A percentile compares a stretch with the other conserved stretches of the same genome.
These are phyloP conservation scores for Phalanger gymnotis DNA, from an alignment of 2,797 vertebrate species.

Conservation along the genomic window DNA sequence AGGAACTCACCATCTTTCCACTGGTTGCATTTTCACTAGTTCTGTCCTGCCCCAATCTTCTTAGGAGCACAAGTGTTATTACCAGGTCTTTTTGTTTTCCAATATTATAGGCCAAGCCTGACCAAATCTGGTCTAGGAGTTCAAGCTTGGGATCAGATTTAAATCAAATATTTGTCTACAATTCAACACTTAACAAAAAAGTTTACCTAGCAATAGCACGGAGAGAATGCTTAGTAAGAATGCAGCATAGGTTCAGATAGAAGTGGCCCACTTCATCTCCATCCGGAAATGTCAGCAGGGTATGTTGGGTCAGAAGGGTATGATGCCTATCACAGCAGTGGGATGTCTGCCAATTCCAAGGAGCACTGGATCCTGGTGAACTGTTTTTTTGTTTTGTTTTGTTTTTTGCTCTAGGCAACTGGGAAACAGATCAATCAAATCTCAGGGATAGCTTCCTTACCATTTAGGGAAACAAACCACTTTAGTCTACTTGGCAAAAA, in stretches of 20 bases:
- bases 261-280: neutral
- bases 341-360: neutral
- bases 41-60: neutral
- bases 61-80: neutral
- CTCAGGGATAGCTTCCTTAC: neutral
- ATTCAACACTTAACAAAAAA: neutral
- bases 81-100: neutral
- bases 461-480: neutral
- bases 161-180: neutral
- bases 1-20: neutral
- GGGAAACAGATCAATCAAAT: neutral
- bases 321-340: neutral
- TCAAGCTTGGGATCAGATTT: neutral
- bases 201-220: neutral
- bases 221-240: neutral
- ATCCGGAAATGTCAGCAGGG: neutral
- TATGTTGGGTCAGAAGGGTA: neutral
- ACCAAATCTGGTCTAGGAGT: neutral
- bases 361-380: neutral
- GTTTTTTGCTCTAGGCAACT: neutral
- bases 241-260: neutral
- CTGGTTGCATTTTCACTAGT: neutral
- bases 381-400: neutral
- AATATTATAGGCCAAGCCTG: neutral
- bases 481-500: neutral